Conservation (phyloP, 2,888 invertebrate species). For the Allolobophora icterica region DNA sequence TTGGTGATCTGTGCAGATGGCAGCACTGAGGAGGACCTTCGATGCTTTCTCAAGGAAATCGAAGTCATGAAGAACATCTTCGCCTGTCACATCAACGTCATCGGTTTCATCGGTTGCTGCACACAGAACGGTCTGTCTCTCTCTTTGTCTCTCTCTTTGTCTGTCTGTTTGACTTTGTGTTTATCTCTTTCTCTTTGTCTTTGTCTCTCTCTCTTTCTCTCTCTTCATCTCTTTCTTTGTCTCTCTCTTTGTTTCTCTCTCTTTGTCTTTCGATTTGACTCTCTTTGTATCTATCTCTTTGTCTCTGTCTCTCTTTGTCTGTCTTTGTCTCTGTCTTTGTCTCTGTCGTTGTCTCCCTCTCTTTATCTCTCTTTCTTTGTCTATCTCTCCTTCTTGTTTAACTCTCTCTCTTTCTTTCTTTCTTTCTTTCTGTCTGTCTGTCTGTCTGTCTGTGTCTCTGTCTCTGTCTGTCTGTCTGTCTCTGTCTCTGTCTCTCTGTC, state of each 20-base stretch:
- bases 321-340: not conserved
- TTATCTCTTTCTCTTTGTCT: not conserved
- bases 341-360: too few relatives aligned
- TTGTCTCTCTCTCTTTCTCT: not conserved
- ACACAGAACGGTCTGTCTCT: constrained; percentile 80
- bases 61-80: constrained; percentile 94
- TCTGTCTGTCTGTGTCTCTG: too few relatives aligned
- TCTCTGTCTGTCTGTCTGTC: too few relatives aligned
- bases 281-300: not conserved
- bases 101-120: constrained; percentile 81
- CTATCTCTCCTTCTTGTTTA: too few relatives aligned
- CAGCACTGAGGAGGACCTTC: constrained; percentile 94
- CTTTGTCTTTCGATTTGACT: not conserved
- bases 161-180: not conserved
- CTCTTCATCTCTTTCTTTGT: not conserved
- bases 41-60: constrained; percentile 70
- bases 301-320: not conserved
- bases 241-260: not conserved
- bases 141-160: not conserved
- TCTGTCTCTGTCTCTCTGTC: too few relatives aligned
- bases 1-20: constrained; percentile 75
- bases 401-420: too few relatives aligned
- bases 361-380: too few relatives aligned
- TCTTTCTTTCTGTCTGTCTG: too few relatives aligned
- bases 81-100: constrained; percentile 79